Percentiles rank a stretch among this genome's conserved stretches.
Conservation (phyloP, 2,797 vertebrate species). For the Avahi laniger region DNA sequence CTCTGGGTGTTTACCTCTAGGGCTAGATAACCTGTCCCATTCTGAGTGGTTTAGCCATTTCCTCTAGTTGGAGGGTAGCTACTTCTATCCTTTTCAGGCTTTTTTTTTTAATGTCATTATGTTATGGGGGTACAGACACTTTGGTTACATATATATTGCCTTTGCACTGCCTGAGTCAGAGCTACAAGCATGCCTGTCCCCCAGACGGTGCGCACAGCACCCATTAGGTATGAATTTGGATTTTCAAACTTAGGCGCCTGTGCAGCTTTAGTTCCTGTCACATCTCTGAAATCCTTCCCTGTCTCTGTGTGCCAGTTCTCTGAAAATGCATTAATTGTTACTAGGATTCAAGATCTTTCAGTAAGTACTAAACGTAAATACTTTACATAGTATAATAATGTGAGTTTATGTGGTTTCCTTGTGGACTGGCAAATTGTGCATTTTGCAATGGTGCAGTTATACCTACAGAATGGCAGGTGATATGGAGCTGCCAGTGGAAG, state of each 20-base stretch:
- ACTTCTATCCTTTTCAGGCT: background rate
- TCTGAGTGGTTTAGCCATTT: background rate
- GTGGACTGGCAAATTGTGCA: background rate
- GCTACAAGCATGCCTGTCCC: too few species aligned
- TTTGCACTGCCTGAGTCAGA: too few species aligned
- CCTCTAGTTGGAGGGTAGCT: background rate
- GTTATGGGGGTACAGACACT: too few species aligned
- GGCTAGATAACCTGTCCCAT: rapidly evolving
- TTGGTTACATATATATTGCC: too few species aligned
- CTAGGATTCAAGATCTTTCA: background rate
- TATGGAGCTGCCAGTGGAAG: background rate
- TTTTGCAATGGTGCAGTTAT: background rate
- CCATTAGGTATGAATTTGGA: too few species aligned
- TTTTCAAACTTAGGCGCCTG: background rate
- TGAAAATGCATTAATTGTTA: background rate
- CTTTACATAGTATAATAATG: background rate
- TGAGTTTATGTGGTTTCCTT: background rate
- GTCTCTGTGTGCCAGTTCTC: background rate
- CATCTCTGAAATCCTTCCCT: background rate
- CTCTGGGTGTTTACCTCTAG: background rate
- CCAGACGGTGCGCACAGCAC: too few species aligned
- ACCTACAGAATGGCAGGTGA: background rate
- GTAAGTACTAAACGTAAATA: background rate
- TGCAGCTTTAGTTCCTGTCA: background rate
- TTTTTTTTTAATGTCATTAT: too few species aligned